phyloP scores from a whole-genome alignment of 2,113 vertebrate genomes.

The Callocephalon fimbriatum region DNA sequence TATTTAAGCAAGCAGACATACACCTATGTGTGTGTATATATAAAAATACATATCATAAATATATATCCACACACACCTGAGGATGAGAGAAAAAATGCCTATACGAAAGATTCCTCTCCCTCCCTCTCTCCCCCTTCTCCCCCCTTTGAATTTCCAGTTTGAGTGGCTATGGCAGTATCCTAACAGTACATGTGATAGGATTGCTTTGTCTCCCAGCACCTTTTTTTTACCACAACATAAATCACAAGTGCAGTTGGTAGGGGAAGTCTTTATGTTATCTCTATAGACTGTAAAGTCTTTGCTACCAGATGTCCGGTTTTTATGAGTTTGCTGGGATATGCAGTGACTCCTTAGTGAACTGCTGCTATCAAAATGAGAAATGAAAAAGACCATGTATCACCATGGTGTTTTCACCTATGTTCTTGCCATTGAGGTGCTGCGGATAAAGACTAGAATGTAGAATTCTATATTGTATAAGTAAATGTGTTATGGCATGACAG shows the following conservation, averaged over 20 bases:
- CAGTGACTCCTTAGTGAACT: neutral
- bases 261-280: neutral
- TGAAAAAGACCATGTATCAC: neutral
- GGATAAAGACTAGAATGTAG: neutral
- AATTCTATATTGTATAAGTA: neutral
- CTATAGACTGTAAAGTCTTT: neutral
- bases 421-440: neutral
- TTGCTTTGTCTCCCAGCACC: neutral
- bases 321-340: neutral
- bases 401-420: neutral
- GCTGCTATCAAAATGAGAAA: neutral
- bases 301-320: neutral
- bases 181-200: neutral
- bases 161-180: neutral
- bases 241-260: neutral
- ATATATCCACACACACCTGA: too few species aligned
- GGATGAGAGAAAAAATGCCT: neutral
- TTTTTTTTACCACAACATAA: neutral
- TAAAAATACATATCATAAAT: too few species aligned
- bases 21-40: too few species aligned
- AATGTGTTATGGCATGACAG: neutral
- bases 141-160: neutral
- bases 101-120: too few species aligned
- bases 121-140: neutral
- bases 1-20: too few species aligned